Evolutionary conservation across 2,797 vertebrate species (phyloP), one percentile per base, ranked within the genome.

Genomic region (Falco biarmicus): DNA sequence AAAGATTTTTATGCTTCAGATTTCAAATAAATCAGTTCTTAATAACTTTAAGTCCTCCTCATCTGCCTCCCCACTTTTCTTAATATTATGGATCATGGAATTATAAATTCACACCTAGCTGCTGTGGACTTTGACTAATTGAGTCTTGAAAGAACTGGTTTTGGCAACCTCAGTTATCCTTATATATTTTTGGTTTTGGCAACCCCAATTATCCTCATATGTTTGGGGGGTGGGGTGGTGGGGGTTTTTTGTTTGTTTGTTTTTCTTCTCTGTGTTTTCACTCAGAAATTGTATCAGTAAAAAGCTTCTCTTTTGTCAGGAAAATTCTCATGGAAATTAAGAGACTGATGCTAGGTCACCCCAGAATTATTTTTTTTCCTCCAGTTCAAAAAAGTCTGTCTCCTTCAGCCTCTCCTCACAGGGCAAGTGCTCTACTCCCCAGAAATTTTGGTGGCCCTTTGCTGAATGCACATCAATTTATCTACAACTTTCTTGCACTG

Each of bases 361-460:
- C 9, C 3, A 15, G 2, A 5, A 7, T 3, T 48, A 16, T 29
- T n/a, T 34, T 18, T 10, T 2, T 3, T 37, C 31, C 15, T 63
- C 7, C 2, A 12, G 9, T 57, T 53, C 1, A 47, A 57, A 60
- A 48, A 64, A 57, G 4, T 9, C 5, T 39, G 1, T 4, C 10
- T 82, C 7, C 9, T 66, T 56, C 29, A 82, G 4, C 10, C 8
- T 54, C 17, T 66, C 9, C 3, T 78, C 26, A 13, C 9, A 56
- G 6, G 41, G 3, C 14, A 75, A 41, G 4, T 4, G 6, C 3
- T 43, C 1, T 0, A 25, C 1, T 29, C 11, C 11, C 24, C n/a
- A 25, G 10, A 3, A 0, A 24, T 29, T 73, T 79, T 45, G 28
- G 6, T 57, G 31, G 9, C 2, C 11, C 9, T 63, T 41, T 76